Base-by-base conservation (phyloP, 2,797 vertebrate species). In the Cyclopterus lumpus region DNA sequence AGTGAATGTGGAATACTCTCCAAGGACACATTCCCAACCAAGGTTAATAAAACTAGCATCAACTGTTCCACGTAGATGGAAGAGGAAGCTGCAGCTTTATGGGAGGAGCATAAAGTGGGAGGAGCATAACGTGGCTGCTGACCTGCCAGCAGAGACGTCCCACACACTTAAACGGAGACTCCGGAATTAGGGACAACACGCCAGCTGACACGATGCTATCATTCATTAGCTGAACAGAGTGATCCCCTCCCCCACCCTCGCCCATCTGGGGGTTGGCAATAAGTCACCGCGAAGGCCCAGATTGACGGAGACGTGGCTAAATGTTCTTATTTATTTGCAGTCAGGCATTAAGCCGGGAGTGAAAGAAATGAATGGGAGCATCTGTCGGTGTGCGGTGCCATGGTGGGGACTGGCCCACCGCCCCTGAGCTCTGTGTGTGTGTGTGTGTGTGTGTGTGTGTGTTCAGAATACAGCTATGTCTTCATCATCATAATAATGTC, bases 271-370 rank as follows among this genome's bases (percentile, higher is more conserved):
- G 79, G 75, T 84, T 85, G 82, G 86, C 84, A 87, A 86, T 88
- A 88, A 84, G 86, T 92, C 83, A 86, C 83, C 71, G 85, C 80
- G 74, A 86, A 88, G 75, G 85, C 89, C 79, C 71, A 83, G 84
- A 90, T 88, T 90, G 89, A 91, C 86, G 80, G 86, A 89, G 89
- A 91, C 86, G 79, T 83, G 79, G 80, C 87, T 91, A 91, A 93
- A 92, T 88, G 86, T 88, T 88, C 86, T 83, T 87, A 91, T 92
- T 92, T 92, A 91, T 93, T 91, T 89, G 85, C 82, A 89, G 71
- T 83, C 79, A 86, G 82, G 75, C 77, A 88, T 91, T 78, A 91
- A 90, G 85, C 81, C 49, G 61, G 81, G 80, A 88, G 87, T 87
- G 87, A 91, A 91, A 80, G 79, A 79, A 82, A 80, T 81, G 82